A percentile compares a stretch with the other conserved stretches of the same genome.
phyloP scores from a whole-genome alignment of 35 echinoderm and acorn worm species.

The Chiridota heheva region DNA sequence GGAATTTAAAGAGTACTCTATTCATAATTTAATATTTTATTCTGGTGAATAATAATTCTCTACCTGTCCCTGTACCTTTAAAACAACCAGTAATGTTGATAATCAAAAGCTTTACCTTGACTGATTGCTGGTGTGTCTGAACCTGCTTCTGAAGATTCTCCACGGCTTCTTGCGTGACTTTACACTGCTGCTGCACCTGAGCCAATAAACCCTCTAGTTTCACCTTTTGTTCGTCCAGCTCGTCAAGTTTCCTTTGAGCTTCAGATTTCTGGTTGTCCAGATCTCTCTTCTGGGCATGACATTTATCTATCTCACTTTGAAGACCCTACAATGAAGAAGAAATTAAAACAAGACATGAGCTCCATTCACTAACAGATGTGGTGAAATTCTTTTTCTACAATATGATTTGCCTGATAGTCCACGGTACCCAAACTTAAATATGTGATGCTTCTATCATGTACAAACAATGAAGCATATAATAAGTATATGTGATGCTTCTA shows the following conservation, averaged over 20 bases:
- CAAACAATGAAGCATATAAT: too few species aligned
- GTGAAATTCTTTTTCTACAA: too few species aligned
- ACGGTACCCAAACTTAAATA: too few species aligned
- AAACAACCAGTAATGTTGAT: neutral
- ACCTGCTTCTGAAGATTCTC: slow-evolving; percentile 71
- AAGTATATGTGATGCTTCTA: too few species aligned
- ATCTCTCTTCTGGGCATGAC: slow-evolving; percentile 72
- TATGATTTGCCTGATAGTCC: too few species aligned
- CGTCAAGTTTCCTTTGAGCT: slow-evolving; percentile 87
- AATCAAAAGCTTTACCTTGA: slow-evolving; percentile 77
- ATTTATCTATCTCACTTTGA: slow-evolving; percentile 83
- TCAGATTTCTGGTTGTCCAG: slow-evolving; percentile 85
- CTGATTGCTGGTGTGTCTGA: slow-evolving; percentile 67
- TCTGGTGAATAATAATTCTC: too few species aligned
- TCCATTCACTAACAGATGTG: too few species aligned
- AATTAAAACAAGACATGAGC: neutral
- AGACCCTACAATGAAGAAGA: slow-evolving; percentile 51
- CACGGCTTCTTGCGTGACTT: slow-evolving; percentile 63
- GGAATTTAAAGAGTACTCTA: too few species aligned
- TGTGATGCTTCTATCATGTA: too few species aligned
- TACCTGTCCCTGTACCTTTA: too few species aligned
- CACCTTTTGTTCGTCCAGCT: slow-evolving; percentile 82
- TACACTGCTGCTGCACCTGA: slow-evolving; percentile 76
- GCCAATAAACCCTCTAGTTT: slow-evolving; percentile 78
- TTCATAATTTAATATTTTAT: too few species aligned